These are phyloP conservation scores for Xestoiulus laeticollis DNA, from an alignment of 2,888 invertebrate genomes.

Conservation along the genomic window DNA sequence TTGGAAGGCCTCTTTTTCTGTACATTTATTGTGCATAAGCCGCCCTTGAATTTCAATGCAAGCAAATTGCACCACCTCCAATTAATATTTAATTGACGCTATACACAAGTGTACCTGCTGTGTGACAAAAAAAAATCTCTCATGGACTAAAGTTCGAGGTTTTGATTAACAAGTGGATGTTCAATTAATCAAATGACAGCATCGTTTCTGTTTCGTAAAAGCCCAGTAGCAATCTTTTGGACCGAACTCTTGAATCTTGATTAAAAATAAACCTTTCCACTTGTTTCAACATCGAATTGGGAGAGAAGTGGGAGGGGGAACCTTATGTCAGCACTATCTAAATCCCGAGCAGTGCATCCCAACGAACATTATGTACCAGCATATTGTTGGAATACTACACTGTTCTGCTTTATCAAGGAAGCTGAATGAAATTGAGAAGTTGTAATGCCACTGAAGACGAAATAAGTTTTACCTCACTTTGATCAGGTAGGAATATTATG, in stretches of 20 bases:
- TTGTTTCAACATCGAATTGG: conserved; percentile 21
- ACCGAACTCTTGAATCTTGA: background rate
- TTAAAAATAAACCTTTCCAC: conserved; percentile 23
- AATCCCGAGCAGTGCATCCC: background rate
- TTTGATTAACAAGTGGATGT: background rate
- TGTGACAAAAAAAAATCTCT: no score
- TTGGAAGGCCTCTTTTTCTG: background rate
- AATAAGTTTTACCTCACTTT: background rate
- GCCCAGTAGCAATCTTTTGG: background rate
- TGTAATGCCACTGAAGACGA: background rate
- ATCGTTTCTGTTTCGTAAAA: background rate
- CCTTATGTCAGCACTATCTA: conserved; percentile 5
- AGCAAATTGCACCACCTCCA: background rate
- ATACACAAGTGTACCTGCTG: background rate
- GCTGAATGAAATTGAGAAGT: background rate
- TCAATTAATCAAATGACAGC: background rate
- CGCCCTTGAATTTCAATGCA: conserved; percentile 28
- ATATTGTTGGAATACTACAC: background rate
- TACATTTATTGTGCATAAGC: background rate
- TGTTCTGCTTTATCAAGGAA: background rate
- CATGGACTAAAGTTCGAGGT: background rate
- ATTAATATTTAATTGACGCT: background rate
- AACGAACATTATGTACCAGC: background rate
- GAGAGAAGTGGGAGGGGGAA: background rate
- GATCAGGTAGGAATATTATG: background rate